A percentile compares a stretch with the other conserved stretches of the same genome.
Evolutionary conservation across 2,888 invertebrate genomes (phyloP).

Genomic region (Cistogaster globosa): DNA sequence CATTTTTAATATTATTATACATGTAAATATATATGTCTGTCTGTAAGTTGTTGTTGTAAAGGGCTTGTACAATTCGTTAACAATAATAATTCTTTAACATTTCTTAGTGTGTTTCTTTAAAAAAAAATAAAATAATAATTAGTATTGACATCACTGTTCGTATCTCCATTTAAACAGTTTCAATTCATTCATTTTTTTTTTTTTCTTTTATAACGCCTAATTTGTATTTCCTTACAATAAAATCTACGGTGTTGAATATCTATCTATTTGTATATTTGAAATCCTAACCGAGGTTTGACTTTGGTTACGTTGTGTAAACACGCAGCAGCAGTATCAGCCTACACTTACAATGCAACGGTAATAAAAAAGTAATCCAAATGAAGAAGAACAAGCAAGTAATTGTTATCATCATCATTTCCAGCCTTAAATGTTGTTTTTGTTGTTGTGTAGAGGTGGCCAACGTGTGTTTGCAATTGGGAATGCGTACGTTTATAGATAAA

Average conservation of each 20-base stretch:
- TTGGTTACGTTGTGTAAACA: slow-evolving; percentile 82
- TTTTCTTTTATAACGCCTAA: slow-evolving; percentile 11
- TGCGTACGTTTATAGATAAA: slow-evolving; percentile 61
- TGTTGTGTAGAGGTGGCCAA: slow-evolving; percentile 50
- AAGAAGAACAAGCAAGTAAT: slow-evolving; percentile 51
- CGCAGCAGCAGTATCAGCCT: slow-evolving; percentile 76
- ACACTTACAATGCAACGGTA: slow-evolving; percentile 45
- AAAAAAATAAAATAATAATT: neutral
- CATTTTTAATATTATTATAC: no score
- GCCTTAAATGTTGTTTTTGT: slow-evolving; percentile 52
- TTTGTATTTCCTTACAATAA: slow-evolving; percentile 19
- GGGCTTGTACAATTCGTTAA: no score
- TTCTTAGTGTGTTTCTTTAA: no score
- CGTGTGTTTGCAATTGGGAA: slow-evolving; percentile 61
- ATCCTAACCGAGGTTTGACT: slow-evolving; percentile 82
- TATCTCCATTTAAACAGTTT: slow-evolving; percentile 36
- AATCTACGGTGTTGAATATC: slow-evolving; percentile 31
- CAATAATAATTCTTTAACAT: no score
- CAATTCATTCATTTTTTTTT: slow-evolving; percentile 46
- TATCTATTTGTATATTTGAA: slow-evolving; percentile 76
- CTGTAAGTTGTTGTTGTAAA: no score
- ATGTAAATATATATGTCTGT: no score
- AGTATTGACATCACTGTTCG: slow-evolving; percentile 27
- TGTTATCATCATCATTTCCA: slow-evolving; percentile 64
- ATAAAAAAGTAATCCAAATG: slow-evolving; percentile 34